phyloP scores from a whole-genome alignment of 1,140 invertebrate genomes.

The Drosophila yakuba region DNA sequence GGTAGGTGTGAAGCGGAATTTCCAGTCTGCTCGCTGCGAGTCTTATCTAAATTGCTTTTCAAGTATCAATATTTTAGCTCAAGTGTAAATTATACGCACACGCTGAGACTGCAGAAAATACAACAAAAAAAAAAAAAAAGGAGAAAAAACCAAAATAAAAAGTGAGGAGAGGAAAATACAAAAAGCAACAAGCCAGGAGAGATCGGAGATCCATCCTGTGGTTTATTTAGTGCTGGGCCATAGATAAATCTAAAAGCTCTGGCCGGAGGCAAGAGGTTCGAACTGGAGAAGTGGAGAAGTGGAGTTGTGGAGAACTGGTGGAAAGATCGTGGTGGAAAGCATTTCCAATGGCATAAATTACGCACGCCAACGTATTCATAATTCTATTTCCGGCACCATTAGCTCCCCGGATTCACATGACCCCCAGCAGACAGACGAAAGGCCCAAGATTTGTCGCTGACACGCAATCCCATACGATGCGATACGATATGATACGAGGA shows the following conservation, averaged over 20 bases:
- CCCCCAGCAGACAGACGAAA: conserved; percentile 27
- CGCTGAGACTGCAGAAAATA: conserved; percentile 37
- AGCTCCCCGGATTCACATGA: conserved; percentile 54
- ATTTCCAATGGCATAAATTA: conserved; percentile 76
- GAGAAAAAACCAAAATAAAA: background rate
- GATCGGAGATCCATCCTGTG: conserved; percentile 25
- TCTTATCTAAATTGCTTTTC: conserved; percentile 85
- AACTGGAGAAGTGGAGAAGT: background rate
- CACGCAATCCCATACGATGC: conserved; percentile 61
- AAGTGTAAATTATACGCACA: conserved; percentile 82
- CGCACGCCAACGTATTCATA: conserved; percentile 80
- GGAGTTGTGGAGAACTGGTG: background rate
- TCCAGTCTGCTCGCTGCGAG: conserved; percentile 61
- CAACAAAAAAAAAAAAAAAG: background rate
- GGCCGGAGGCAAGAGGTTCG: conserved; percentile 1
- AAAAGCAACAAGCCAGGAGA: background rate
- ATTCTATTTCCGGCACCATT: conserved; percentile 82
- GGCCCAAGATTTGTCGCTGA: conserved; percentile 70
- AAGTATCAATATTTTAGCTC: conserved; percentile 85
- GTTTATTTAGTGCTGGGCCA: conserved; percentile 79
- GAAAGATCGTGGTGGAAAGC: conserved; percentile 44
- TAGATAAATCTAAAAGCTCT: conserved; percentile 80
- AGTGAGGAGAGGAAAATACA: background rate
- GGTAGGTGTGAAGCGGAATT: conserved; percentile 84
- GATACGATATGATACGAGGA: conserved; percentile 15